Evolutionary conservation across 2,888 invertebrate genomes (phyloP).

Genomic region (Lepidocyrtoides sp.): DNA sequence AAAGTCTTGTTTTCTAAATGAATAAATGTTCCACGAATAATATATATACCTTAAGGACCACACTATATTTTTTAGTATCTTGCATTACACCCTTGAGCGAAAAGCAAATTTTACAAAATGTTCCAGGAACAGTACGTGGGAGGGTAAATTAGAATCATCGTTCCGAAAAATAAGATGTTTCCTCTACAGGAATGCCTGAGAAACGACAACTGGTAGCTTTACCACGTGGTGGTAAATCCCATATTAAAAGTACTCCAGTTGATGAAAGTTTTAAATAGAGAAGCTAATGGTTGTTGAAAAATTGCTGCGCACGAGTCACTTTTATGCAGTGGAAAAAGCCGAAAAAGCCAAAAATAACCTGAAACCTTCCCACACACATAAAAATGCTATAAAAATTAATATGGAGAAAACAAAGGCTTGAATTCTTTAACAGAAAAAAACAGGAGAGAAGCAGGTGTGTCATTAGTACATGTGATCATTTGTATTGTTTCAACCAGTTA

Average conservation of each 20-base stretch:
- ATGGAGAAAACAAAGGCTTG: no score
- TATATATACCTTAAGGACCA: no score
- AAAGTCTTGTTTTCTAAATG: no score
- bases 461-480: no score
- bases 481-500: no score
- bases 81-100: neutral
- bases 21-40: no score
- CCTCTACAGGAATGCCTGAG: neutral
- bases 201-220: neutral
- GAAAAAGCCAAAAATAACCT: conserved; percentile 9
- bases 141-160: conserved; percentile 1
- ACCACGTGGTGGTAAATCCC: neutral
- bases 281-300: neutral
- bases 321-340: neutral
- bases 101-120: neutral
- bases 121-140: neutral
- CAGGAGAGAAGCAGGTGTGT: no score
- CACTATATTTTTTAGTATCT: neutral
- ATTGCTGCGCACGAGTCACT: neutral
- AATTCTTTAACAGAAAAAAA: no score
- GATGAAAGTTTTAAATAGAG: neutral
- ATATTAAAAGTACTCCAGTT: neutral
- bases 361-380: neutral
- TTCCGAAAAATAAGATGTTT: conserved; percentile 21
- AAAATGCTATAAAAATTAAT: neutral